Base-by-base conservation (phyloP, 2,888 invertebrate species). In the Limnephilus marmoratus region DNA sequence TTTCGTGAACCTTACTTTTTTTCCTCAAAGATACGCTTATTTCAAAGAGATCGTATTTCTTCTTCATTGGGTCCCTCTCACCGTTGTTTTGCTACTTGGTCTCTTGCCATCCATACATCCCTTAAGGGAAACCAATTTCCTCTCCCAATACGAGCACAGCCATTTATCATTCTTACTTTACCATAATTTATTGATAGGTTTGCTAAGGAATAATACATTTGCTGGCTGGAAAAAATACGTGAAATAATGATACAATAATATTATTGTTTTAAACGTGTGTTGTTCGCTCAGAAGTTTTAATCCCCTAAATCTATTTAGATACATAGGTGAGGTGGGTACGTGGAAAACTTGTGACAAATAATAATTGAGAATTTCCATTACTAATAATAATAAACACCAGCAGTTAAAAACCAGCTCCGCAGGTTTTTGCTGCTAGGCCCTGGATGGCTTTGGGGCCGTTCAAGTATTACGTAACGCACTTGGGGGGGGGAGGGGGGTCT, bases 131-230 rank as follows among this genome's bases (percentile, higher is more conserved):
- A 37, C n/a, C 85, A 86, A 86, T 86, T 45, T 49, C 29, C 85
- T 45, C 41, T 37, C 85, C 41, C 85, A 41, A 24, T 3, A 45
- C 85, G 49, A 13, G 13, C 18, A 37, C 45, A 18, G 34, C 41
- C 85, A 86, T 86, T 86, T 41, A 86, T 86, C 85, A 86, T 86
- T 29, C 85, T 41, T 29, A 86, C 49, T 86, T 86, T 86, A 41
- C 37, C 49, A n/a, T 86, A n/a, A 86, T 86, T 45, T 86, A 86
- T 85, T 85, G 85, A 85, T 41, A 29, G 37, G 41, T 41, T 85
- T 85, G 53, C 53, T 68, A 18, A 53, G 15, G 18, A 18, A 53
- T n/a, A n/a, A n/a, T n/a, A n/a, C n/a, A n/a, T n/a, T n/a, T n/a
- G n/a, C n/a, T n/a, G n/a, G n/a, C n/a, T 83, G 37, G 41, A 45